Percentiles rank a stretch among this genome's conserved stretches.
Conservation (phyloP, 2,797 vertebrate species). For the Tinamus major region DNA sequence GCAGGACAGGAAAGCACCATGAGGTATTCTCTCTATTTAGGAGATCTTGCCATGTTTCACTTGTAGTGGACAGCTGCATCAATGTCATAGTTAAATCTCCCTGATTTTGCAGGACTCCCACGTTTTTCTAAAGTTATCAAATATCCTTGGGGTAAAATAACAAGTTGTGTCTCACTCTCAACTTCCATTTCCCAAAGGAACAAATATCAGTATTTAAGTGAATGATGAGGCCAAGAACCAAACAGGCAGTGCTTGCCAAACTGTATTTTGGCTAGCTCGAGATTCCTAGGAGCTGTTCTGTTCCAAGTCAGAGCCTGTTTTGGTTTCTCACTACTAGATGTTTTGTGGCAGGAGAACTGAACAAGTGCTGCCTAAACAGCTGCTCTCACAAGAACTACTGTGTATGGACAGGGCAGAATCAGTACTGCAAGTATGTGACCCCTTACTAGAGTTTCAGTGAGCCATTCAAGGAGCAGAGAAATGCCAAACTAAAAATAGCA, state of each 20-base stretch:
- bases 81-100: background rate
- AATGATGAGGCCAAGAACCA: background rate
- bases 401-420: constrained; percentile 15
- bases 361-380: constrained; percentile 61
- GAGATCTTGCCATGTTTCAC: background rate
- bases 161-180: background rate
- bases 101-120: background rate
- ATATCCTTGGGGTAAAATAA: background rate
- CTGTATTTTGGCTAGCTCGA: background rate
- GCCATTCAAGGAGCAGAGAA: constrained; percentile 46
- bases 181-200: background rate
- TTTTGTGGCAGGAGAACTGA: constrained; percentile 29
- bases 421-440: background rate
- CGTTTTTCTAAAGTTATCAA: background rate
- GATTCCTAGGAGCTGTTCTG: constrained; percentile 1
- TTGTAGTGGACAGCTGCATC: background rate
- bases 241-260: background rate
- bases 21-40: background rate
- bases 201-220: background rate
- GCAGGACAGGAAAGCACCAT: background rate
- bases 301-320: constrained; percentile 49
- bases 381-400: constrained; percentile 52
- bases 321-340: constrained; percentile 15
- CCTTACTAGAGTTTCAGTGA: constrained; percentile 58
- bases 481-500: constrained; percentile 67